phyloP scores from a whole-genome alignment of 2,113 vertebrate species.

The Aptenodytes forsteri region DNA sequence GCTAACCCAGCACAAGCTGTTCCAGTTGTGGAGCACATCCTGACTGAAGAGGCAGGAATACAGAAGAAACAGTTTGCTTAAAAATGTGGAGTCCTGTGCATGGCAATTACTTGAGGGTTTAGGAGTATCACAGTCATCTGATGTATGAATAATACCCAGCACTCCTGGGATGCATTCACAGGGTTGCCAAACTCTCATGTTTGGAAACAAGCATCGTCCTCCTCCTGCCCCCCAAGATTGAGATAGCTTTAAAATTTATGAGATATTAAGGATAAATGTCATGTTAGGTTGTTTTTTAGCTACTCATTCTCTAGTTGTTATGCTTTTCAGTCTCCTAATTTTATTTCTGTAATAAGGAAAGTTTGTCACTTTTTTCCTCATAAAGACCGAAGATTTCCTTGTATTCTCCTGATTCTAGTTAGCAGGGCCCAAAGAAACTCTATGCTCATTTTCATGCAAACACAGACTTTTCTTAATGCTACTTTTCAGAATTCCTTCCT shows the following conservation, averaged over 20 bases:
- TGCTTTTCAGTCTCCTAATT: neutral
- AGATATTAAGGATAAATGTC: neutral
- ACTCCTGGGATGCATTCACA: neutral
- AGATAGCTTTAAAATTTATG: neutral
- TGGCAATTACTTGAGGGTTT: slow-evolving; percentile 41
- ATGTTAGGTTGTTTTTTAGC: neutral
- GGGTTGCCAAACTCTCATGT: neutral
- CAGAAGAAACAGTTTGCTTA: slow-evolving; percentile 16
- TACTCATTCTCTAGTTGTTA: neutral
- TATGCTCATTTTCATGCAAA: neutral
- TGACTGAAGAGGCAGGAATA: slow-evolving; percentile 46
- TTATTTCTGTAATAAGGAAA: neutral
- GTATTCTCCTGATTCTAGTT: neutral
- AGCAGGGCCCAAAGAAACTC: neutral
- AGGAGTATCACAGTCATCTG: neutral
- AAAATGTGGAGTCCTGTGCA: neutral
- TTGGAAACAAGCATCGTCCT: neutral
- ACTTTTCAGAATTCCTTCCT: neutral
- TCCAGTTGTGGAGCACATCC: slow-evolving; percentile 68
- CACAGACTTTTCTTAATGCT: neutral
- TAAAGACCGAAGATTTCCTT: neutral
- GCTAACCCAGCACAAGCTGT: slow-evolving; percentile 56
- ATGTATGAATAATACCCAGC: slow-evolving; percentile 10
- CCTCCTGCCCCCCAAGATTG: neutral
- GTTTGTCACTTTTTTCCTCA: neutral